Percentiles rank a stretch among this genome's conserved stretches.
Evolutionary conservation across 2,797 vertebrate species (phyloP).

Genomic region (Acanthurus lineatus): DNA sequence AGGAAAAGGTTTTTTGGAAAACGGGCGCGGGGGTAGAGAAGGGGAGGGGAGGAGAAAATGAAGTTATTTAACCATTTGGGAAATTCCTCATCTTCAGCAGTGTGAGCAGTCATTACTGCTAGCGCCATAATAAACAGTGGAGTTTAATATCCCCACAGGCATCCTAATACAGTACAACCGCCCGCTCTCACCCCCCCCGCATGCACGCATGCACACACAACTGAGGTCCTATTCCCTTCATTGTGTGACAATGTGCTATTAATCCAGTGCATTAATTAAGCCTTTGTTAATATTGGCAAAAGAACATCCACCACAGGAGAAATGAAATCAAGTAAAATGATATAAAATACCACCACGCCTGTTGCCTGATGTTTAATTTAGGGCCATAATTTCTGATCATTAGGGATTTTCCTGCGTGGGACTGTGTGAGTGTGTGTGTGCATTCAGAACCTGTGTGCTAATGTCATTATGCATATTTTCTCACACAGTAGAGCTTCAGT

Average conservation of each 20-base stretch:
- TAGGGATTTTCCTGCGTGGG: constrained; percentile 21
- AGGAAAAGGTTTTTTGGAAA: constrained; percentile 33
- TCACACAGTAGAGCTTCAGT: neutral
- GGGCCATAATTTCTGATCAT: constrained; percentile 39
- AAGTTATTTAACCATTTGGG: constrained; percentile 76
- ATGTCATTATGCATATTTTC: constrained; percentile 6
- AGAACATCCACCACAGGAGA: constrained; percentile 41
- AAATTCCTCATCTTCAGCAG: constrained; percentile 80
- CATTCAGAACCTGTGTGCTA: too few relatives aligned
- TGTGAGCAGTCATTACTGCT: constrained; percentile 77
- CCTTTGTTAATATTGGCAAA: constrained; percentile 60
- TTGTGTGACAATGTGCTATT: constrained; percentile 52
- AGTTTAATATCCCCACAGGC: constrained; percentile 75
- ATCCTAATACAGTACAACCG: constrained; percentile 35
- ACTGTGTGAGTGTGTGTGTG: constrained; percentile 13
- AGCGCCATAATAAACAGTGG: constrained; percentile 78
- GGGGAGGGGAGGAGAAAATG: constrained; percentile 53
- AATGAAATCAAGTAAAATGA: constrained; percentile 28
- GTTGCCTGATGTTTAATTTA: constrained; percentile 51
- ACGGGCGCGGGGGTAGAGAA: constrained; percentile 10
- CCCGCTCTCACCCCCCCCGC: neutral
- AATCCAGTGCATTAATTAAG: constrained; percentile 66
- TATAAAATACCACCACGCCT: constrained; percentile 34
- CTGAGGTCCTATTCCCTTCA: constrained; percentile 36
- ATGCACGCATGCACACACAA: constrained; percentile 3